phyloP scores from a whole-genome alignment of 2,113 vertebrate species.

The Gnathonemus longibarbis region DNA sequence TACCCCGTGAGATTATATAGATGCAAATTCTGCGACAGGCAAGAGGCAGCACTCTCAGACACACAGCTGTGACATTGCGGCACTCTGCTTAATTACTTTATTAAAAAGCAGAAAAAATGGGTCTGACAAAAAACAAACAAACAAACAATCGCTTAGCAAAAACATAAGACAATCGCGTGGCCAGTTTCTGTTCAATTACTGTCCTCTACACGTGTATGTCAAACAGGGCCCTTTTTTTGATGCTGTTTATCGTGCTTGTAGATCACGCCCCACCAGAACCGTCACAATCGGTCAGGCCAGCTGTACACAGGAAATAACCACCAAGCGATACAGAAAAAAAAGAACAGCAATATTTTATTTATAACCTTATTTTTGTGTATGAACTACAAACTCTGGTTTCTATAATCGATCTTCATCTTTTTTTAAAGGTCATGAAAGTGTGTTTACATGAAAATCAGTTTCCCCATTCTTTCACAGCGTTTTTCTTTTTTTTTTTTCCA shows the following conservation, averaged over 20 bases:
- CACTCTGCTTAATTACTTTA: not conserved
- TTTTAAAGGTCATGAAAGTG: slow-evolving; percentile 86
- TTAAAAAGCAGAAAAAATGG: not conserved
- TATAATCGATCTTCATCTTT: slow-evolving; percentile 68
- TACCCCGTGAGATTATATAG: not conserved
- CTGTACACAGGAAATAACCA: slow-evolving; percentile 44
- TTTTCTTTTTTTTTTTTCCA: slow-evolving; percentile 64
- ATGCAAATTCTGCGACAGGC: not conserved
- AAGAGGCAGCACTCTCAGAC: not conserved
- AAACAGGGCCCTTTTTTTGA: not conserved
- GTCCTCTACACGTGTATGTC: not conserved
- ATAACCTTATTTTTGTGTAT: slow-evolving; percentile 91
- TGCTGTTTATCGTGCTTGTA: not conserved
- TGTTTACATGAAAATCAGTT: slow-evolving; percentile 82
- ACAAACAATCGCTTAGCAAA: not conserved
- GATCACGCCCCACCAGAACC: not conserved
- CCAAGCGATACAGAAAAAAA: slow-evolving; percentile 79
- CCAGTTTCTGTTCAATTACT: not conserved
- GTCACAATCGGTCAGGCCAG: not conserved
- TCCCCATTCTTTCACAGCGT: slow-evolving; percentile 70
- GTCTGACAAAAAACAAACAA: not conserved
- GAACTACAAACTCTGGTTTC: slow-evolving; percentile 94
- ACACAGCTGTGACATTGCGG: not conserved
- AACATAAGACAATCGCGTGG: not conserved
- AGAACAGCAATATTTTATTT: slow-evolving; percentile 94